Percentiles rank a stretch among this genome's conserved stretches.
phyloP scores from a whole-genome alignment of 2,113 vertebrate species.

The Sapayoa aenigma region DNA sequence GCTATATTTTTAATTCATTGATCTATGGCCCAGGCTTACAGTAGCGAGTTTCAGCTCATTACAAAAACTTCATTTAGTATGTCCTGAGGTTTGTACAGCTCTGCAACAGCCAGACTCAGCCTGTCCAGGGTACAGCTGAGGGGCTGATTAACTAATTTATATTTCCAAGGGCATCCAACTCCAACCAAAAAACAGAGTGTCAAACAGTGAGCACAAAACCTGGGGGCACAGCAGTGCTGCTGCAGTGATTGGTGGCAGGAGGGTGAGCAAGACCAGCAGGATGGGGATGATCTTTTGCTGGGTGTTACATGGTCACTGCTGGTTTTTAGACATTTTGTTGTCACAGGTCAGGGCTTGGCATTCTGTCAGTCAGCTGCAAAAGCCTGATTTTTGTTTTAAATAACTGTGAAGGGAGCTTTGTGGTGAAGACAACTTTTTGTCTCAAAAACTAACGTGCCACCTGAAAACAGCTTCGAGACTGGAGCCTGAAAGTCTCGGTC shows the following conservation, averaged over 20 bases:
- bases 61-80: neutral
- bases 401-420: neutral
- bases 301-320: neutral
- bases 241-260: neutral
- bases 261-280: neutral
- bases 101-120: neutral
- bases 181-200: neutral
- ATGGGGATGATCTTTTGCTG: neutral
- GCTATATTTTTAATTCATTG: neutral
- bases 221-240: neutral
- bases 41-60: fast-evolving
- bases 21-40: neutral
- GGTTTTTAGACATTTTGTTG: neutral
- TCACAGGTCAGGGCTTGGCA: neutral
- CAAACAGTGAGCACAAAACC: neutral
- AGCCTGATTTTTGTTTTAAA: neutral
- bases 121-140: neutral
- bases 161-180: neutral
- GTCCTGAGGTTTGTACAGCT: neutral
- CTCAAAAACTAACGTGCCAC: neutral
- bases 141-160: neutral
- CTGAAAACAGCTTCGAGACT: neutral
- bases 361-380: neutral
- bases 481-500: neutral
- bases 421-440: neutral